phyloP scores from a whole-genome alignment of 64 coral and sea anemone species.

The Montipora foliosa region DNA sequence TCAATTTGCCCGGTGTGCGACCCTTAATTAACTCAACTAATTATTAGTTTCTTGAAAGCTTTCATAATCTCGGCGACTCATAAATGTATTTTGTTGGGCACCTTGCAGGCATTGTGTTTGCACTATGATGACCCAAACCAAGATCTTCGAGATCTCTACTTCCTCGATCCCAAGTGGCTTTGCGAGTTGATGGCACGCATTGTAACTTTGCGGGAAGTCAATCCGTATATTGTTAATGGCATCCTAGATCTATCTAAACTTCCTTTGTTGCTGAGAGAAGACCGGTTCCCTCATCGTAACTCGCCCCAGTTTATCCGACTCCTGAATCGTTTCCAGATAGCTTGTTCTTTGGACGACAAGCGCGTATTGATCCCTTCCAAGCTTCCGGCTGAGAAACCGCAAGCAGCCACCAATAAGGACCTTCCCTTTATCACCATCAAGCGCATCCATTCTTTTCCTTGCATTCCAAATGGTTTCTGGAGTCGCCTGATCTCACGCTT shows the following conservation, averaged over 20 bases:
- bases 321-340: conserved; percentile 94
- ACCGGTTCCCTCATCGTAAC: conserved; percentile 70
- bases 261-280: conserved; percentile 73
- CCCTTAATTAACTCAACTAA: too few species aligned
- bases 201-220: conserved; percentile 72
- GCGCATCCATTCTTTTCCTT: conserved; percentile 80
- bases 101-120: conserved; percentile 89
- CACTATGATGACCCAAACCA: conserved; percentile 97
- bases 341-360: conserved; percentile 80
- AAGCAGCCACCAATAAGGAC: conserved; percentile 50
- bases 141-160: conserved; percentile 93
- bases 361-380: conserved; percentile 94
- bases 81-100: background rate
- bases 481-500: conserved; percentile 85
- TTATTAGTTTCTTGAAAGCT: too few species aligned
- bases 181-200: conserved; percentile 92
- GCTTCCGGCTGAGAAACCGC: conserved; percentile 81
- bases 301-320: conserved; percentile 91
- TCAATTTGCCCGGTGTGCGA: too few species aligned
- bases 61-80: too few species aligned
- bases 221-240: conserved; percentile 74
- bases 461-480: conserved; percentile 93
- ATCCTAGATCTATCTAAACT: conserved; percentile 65
- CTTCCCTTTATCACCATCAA: conserved; percentile 83
- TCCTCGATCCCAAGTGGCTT: conserved; percentile 95